Percentiles rank a stretch among this genome's conserved stretches.
Conservation (phyloP, 2,113 vertebrate species). For the Phaetusa simplex region DNA sequence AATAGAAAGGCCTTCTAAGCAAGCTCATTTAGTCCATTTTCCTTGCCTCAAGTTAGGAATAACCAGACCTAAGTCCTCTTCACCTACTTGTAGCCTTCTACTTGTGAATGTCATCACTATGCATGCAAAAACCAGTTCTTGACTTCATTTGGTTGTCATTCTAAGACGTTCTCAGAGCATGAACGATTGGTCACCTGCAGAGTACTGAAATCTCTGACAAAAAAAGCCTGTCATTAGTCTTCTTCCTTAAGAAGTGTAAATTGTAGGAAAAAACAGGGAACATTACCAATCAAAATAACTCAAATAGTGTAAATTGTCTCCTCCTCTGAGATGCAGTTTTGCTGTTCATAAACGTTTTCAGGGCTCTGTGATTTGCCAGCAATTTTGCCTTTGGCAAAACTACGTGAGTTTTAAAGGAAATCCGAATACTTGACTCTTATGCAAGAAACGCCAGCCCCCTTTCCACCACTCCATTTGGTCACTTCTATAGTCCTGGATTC, state of each 20-base stretch:
- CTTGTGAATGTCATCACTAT: background rate
- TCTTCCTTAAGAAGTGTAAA: background rate
- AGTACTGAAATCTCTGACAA: background rate
- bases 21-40: background rate
- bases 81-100: background rate
- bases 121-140: rapidly evolving
- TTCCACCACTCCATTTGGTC: background rate
- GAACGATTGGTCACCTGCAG: background rate
- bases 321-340: background rate
- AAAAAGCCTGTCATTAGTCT: background rate
- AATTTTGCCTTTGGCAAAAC: background rate
- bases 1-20: background rate
- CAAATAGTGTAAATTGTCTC: background rate
- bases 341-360: background rate
- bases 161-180: background rate
- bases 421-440: background rate
- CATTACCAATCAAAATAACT: background rate
- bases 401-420: background rate
- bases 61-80: background rate
- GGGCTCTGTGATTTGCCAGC: background rate
- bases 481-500: background rate
- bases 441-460: background rate
- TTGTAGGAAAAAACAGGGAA: background rate
- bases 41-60: background rate
- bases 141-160: background rate